A percentile compares a stretch with the other conserved stretches of the same genome.
phyloP scores from a whole-genome alignment of 2,113 vertebrate genomes.

The Speoplatyrhinus poulsoni region DNA sequence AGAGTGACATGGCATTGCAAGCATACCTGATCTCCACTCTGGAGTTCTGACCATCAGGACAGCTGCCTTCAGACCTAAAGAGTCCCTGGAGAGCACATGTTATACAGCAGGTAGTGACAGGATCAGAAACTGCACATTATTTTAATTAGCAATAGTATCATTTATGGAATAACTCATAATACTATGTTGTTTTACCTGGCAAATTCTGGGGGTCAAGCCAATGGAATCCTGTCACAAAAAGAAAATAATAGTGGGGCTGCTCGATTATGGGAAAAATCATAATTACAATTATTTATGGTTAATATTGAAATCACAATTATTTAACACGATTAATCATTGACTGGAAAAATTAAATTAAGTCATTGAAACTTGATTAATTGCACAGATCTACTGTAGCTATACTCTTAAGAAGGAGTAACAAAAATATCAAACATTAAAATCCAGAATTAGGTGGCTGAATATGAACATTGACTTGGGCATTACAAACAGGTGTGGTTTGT shows the following conservation, averaged over 20 bases:
- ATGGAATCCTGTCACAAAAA: slow-evolving; percentile 80
- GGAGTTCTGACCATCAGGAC: slow-evolving; percentile 79
- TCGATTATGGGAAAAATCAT: too few relatives aligned
- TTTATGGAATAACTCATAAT: slow-evolving; percentile 12
- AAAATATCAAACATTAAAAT: too few relatives aligned
- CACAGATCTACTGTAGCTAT: too few relatives aligned
- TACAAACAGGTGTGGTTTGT: too few relatives aligned
- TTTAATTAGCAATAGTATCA: not conserved
- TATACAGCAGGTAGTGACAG: not conserved
- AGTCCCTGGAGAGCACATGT: slow-evolving; percentile 81
- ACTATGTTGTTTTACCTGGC: slow-evolving; percentile 81
- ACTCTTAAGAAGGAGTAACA: too few relatives aligned
- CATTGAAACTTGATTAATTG: too few relatives aligned
- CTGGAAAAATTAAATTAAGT: too few relatives aligned
- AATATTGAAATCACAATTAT: too few relatives aligned
- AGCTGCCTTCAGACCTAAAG: slow-evolving; percentile 82
- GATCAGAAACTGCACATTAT: not conserved
- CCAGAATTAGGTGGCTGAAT: too few relatives aligned
- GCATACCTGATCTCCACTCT: slow-evolving; percentile 93
- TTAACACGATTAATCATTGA: too few relatives aligned
- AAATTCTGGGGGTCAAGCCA: slow-evolving; percentile 94
- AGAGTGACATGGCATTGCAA: not conserved
- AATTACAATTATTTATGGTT: too few relatives aligned
- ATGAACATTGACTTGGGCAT: too few relatives aligned
- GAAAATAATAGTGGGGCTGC: not conserved